phyloP scores from a whole-genome alignment of 2,797 vertebrate genomes.

The Alcedo quadribrachys region DNA sequence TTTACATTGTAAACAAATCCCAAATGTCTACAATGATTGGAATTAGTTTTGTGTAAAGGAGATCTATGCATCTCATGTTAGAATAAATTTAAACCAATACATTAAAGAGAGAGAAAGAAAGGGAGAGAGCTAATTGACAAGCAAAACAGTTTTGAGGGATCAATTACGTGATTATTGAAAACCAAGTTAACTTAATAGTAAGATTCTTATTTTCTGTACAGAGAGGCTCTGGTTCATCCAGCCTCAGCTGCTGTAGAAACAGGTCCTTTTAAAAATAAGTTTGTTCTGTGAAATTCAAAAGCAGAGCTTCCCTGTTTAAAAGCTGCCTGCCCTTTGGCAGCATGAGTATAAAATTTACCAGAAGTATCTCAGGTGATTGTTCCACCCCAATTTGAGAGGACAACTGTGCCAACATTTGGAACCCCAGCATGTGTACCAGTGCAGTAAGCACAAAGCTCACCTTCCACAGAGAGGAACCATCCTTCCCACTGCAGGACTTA shows the following conservation, averaged over 20 bases:
- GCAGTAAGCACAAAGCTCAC: slow-evolving; percentile 29
- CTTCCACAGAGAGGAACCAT: slow-evolving; percentile 49
- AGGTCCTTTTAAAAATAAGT: neutral
- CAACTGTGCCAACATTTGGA: slow-evolving; percentile 46
- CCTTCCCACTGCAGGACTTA: slow-evolving; percentile 39
- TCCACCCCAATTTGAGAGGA: slow-evolving; percentile 19
- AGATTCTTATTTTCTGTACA: slow-evolving; percentile 58
- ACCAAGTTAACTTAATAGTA: slow-evolving; percentile 53
- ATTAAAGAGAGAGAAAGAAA: slow-evolving; percentile 27
- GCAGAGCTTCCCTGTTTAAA: slow-evolving; percentile 43
- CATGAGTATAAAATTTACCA: neutral
- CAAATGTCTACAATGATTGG: slow-evolving; percentile 70
- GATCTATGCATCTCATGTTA: slow-evolving; percentile 42
- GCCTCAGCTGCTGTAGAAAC: slow-evolving; percentile 46
- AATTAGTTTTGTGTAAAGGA: slow-evolving; percentile 62
- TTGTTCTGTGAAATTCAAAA: slow-evolving; percentile 20
- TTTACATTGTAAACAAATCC: slow-evolving; percentile 71
- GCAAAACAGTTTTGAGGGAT: slow-evolving; percentile 28
- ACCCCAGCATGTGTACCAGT: neutral
- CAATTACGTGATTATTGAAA: slow-evolving; percentile 29
- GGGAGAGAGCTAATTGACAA: slow-evolving; percentile 36
- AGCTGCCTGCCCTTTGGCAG: slow-evolving; percentile 11
- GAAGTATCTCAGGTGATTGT: neutral
- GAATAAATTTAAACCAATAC: slow-evolving; percentile 65
- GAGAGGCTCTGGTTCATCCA: slow-evolving; percentile 54